These are phyloP conservation scores for Huso huso DNA, from an alignment of 2,797 vertebrate genomes.

Conservation along the genomic window DNA sequence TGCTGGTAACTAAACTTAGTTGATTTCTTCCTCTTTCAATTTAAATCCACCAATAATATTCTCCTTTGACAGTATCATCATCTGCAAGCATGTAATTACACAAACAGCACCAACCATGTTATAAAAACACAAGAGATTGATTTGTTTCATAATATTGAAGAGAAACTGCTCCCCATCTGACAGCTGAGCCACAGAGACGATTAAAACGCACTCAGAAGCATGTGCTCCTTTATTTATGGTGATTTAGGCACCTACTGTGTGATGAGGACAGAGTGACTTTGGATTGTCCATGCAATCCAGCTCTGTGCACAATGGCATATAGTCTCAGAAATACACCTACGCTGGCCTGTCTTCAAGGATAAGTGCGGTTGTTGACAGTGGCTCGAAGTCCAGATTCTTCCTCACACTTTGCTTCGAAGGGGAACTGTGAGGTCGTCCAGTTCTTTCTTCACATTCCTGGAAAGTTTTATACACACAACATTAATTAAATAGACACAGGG, in stretches of 20 bases:
- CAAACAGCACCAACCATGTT: too few species aligned
- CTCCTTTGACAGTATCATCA: too few species aligned
- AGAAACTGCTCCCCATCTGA: neutral
- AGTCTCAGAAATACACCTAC: conserved; percentile 55
- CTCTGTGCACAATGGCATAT: too few species aligned
- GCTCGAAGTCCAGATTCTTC: conserved; percentile 88
- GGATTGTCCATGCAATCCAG: conserved; percentile 8
- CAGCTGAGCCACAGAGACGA: neutral
- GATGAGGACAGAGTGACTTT: neutral
- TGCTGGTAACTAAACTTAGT: too few species aligned
- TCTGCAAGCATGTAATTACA: too few species aligned
- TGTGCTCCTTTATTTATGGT: conserved; percentile 44
- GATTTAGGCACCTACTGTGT: conserved; percentile 12
- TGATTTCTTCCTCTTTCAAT: too few species aligned
- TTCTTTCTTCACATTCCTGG: conserved; percentile 92
- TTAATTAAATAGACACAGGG: too few species aligned
- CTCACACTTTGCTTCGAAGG: conserved; percentile 82
- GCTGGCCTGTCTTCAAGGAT: conserved; percentile 89
- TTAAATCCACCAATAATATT: too few species aligned
- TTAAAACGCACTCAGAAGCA: neutral
- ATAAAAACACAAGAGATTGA: too few species aligned
- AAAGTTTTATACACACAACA: conserved; percentile 4
- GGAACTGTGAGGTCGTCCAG: conserved; percentile 67
- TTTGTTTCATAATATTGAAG: too few species aligned
- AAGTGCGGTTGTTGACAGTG: conserved; percentile 87